A percentile compares a stretch with the other conserved stretches of the same genome.
phyloP scores from a whole-genome alignment of 2,113 vertebrate species.

The Mormoops blainvillei region DNA sequence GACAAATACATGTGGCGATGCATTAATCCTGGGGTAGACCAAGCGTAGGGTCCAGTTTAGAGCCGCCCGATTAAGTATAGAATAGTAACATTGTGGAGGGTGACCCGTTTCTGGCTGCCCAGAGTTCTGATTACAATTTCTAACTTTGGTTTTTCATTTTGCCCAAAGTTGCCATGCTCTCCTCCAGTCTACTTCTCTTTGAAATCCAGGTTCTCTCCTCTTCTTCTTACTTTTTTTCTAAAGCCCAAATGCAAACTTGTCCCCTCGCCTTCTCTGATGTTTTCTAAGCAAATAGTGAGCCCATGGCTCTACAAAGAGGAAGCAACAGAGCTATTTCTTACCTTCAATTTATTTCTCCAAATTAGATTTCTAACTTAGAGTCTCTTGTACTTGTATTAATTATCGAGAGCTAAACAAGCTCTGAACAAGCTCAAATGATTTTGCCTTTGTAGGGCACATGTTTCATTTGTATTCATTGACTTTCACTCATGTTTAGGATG shows the following conservation, averaged over 20 bases:
- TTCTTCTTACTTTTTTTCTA: not conserved
- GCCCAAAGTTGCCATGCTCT: not conserved
- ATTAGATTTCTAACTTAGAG: not conserved
- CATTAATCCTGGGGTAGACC: not conserved
- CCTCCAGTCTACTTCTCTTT: not conserved
- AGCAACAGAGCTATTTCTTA: not conserved
- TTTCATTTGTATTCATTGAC: not conserved
- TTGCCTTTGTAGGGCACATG: not conserved
- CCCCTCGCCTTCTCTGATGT: not conserved
- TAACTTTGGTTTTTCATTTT: not conserved
- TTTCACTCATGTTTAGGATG: not conserved
- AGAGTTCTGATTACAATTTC: not conserved
- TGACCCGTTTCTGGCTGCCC: not conserved
- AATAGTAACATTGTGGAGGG: not conserved
- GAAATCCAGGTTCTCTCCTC: not conserved
- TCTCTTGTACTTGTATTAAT: not conserved
- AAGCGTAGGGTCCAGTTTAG: not conserved
- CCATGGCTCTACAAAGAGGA: not conserved
- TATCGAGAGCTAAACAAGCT: not conserved
- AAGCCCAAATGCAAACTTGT: not conserved
- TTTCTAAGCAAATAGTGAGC: not conserved
- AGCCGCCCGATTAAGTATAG: rapidly evolving
- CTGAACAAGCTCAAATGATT: not conserved
- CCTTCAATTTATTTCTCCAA: not conserved
- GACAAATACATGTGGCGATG: not conserved